Base-by-base conservation (phyloP, 2,888 invertebrate genomes). In the Drosophila multiciliata region DNA sequence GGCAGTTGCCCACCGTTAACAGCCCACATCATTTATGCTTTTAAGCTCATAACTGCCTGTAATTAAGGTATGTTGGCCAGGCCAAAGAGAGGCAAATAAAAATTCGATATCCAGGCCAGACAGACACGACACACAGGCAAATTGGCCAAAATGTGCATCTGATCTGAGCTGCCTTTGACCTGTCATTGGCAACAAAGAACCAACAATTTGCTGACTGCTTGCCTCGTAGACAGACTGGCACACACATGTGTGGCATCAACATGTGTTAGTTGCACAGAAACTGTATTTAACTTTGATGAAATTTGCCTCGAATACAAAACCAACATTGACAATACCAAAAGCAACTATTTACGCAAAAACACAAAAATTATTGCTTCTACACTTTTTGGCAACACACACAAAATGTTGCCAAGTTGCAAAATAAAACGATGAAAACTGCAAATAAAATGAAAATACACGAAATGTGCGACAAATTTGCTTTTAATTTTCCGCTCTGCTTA, bases 401-500 rank as follows among this genome's bases (percentile, higher is more conserved):
- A 26, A 48, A 67, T 61, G 17, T 52, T 54, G 62, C 3, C 57
- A 71, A 65, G 60, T 67, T 63, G 6, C 58, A 79, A 71, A 63
- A 6, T 68, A 67, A 52, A 62, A 66, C 2, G 38, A 55, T 17
- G 26, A 59, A 48, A 66, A 70, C 49, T 40, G 69, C 58, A 68
- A 45, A 45, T 48, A 70, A 71, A 69, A 58, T 70, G 57, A 71
- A 87, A 83, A 73, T 73, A 38, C 69, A 63, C 60, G 49, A 74
- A 83, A 76, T 80, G 74, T 84, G 75, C 68, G 59, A 77, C 73
- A 82, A 90, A 87, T 89, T 87, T 89, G 85, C 87, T 89, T 90
- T 89, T 90, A 89, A 87, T 87, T 87, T 87, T 90, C 80, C 90
- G 90, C 89, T 87, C 87, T 90, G 77, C 85, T 87, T 87, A 80